Percentiles rank a stretch among this genome's conserved stretches.
Evolutionary conservation across 2,797 vertebrate species (phyloP).

Genomic region (Eutrigla gurnardus): DNA sequence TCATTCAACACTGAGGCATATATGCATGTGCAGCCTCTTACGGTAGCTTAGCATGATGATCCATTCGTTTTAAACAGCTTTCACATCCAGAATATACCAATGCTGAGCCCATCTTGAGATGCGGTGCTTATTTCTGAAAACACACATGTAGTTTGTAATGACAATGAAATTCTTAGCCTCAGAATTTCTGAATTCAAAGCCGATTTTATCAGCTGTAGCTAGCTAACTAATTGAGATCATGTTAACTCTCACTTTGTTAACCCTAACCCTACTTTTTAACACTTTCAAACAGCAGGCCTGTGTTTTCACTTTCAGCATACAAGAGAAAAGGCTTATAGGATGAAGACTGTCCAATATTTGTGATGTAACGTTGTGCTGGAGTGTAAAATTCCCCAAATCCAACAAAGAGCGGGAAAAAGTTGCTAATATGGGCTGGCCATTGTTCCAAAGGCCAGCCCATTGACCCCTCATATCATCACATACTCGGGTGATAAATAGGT

Average conservation of each 20-base stretch:
- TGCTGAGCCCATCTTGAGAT: too few species aligned
- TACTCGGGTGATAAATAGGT: not conserved
- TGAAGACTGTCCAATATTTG: not conserved
- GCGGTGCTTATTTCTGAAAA: too few species aligned
- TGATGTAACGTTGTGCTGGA: not conserved
- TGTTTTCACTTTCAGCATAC: not conserved
- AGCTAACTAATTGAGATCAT: not conserved
- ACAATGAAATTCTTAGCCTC: too few species aligned
- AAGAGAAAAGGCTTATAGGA: not conserved
- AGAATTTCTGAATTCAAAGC: too few species aligned
- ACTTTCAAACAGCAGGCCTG: conserved; percentile 1
- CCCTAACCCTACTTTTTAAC: too few species aligned
- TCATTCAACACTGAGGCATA: not conserved
- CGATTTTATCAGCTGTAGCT: not conserved
- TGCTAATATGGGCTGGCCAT: not conserved
- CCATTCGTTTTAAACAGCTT: not conserved
- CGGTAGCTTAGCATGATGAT: not conserved
- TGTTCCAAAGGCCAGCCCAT: too few species aligned
- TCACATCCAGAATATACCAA: not conserved
- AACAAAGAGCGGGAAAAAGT: not conserved
- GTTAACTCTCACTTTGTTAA: too few species aligned
- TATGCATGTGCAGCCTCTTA: not conserved
- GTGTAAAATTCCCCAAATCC: not conserved
- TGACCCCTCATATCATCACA: too few species aligned
- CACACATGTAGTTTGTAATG: too few species aligned